Evolutionary conservation across 2,113 vertebrate genomes (phyloP), one percentile per base, ranked within the genome.

Genomic region (Cryptomyrus ogoouensis): DNA sequence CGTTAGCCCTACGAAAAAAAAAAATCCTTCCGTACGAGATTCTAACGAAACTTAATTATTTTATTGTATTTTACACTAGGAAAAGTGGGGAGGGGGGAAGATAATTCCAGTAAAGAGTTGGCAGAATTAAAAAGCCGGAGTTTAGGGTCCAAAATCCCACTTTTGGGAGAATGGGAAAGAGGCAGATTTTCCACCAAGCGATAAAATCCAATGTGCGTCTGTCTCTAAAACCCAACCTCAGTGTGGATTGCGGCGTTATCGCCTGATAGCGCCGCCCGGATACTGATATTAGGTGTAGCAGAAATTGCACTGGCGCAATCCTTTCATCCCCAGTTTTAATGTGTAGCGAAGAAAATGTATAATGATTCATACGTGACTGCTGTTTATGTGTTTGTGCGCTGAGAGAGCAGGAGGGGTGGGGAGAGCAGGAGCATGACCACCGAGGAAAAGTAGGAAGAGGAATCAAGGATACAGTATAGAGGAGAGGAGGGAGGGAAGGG

Each of bases 371-470:
- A 46, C 80, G 44, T 46, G 80, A 21, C 5, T 21, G 44, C 80
- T 47, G 8, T 83, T 77, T 83, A 46, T 44, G 24, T 42, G 35
- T 89, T 44, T n/a, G 15, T 42, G 15, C 52, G 35, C 53, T 56
- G 35, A 5, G 21, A 3, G 49, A 10, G 31, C 8, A 15, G 47
- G 19, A 70, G 62, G 47, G 70, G 46, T 21, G 46, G 46, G 66
- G 46, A 39, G 10, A 77, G 24, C 87, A 93, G 93, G 91, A 92
- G 91, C 39, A 91, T 92, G 93, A 93, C 93, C 94, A 93, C 92
- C 94, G 91, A 91, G 88, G 35, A 47, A 91, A 93, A 93, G 94
- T 93, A 94, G 94, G 94, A 95, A 95, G 94, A 94, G 88, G 90
- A 89, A 89, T 88, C 88, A 89, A 88, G 77, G 50, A 89, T 80